Base-by-base conservation (phyloP, 2,888 invertebrate genomes). In the Bellardia pandia region DNA sequence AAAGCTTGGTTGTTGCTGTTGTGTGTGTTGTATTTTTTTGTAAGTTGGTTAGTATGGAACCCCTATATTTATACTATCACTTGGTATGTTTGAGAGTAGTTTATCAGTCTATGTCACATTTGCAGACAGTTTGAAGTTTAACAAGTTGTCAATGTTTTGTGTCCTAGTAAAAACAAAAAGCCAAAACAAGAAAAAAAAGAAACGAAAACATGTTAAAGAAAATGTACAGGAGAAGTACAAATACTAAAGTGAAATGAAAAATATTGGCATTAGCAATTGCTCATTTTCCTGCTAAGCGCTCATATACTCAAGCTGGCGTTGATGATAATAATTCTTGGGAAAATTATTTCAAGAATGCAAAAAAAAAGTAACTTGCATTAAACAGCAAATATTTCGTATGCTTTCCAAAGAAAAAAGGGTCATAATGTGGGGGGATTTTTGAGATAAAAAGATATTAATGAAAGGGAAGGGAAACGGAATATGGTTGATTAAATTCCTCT, bases 51-150 rank as follows among this genome's bases (percentile, higher is more conserved):
- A 71, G 69, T 60, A 69, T 79, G 60, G 79, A 79, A 85, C 85
- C 85, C 85, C 79, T 85, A 85, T 85, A 79, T 79, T 75, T 79
- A 62, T 62, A 75, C 85, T 75, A 85, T 85, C 85, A 85, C 66
- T 83, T 84, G 80, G 68, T 77, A 81, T 86, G 86, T 84, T 84
- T 86, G 74, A 76, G 86, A 88, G 86, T 90, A 89, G 90, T 91
- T 91, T 91, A 91, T 91, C 91, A 90, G 90, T 90, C 90, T 89
- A 88, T 91, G 91, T 91, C 91, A 89, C 90, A 89, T 91, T 89
- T 89, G 89, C 89, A 90, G 91, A 91, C 91, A 91, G 90, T 91
- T 91, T 90, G 90, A 91, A 91, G 90, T 91, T 91, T 91, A 91
- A 91, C 91, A 91, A 90, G 91, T 91, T 91, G 91, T 80, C 88